Conservation (phyloP, 35 echinoderm and acorn worm species). For the Patiria miniata region DNA sequence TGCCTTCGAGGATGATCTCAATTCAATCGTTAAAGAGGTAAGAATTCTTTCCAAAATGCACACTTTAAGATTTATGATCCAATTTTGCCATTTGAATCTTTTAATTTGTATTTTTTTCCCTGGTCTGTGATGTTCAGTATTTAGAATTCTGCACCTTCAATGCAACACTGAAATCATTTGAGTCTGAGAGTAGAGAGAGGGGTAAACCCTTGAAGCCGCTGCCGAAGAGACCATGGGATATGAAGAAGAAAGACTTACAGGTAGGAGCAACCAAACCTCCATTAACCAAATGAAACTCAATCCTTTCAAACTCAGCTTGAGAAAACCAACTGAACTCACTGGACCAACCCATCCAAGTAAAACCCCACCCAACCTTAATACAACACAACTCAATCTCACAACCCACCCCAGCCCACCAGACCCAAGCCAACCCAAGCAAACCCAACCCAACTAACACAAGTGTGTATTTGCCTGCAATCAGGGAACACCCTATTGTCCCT, state of each 20-base stretch:
- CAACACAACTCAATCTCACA: no score
- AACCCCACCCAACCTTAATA: no score
- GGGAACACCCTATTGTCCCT: no score
- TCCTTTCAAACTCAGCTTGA: no score
- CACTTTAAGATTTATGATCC: background rate
- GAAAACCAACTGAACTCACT: no score
- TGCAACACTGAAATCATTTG: constrained; percentile 73
- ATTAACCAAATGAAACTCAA: background rate
- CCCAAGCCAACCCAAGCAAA: no score
- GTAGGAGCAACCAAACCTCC: constrained; percentile 16
- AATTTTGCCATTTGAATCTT: background rate
- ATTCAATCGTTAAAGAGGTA: constrained; percentile 96
- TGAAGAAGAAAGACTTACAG: constrained; percentile 91
- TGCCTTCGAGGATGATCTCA: constrained; percentile 90
- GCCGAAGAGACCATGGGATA: constrained; percentile 81
- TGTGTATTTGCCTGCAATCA: no score
- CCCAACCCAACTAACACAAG: no score
- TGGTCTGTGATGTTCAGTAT: constrained; percentile 61
- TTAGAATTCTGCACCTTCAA: constrained; percentile 78
- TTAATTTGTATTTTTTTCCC: background rate
- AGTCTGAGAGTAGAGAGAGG: constrained; percentile 69
- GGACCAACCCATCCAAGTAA: no score
- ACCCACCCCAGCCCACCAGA: no score
- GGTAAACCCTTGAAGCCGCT: constrained; percentile 57
- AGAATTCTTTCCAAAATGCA: constrained; percentile 2